Evolutionary conservation across 1,140 invertebrate genomes (phyloP), one percentile per base, ranked within the genome.

Genomic region (Uloborus diversus): DNA sequence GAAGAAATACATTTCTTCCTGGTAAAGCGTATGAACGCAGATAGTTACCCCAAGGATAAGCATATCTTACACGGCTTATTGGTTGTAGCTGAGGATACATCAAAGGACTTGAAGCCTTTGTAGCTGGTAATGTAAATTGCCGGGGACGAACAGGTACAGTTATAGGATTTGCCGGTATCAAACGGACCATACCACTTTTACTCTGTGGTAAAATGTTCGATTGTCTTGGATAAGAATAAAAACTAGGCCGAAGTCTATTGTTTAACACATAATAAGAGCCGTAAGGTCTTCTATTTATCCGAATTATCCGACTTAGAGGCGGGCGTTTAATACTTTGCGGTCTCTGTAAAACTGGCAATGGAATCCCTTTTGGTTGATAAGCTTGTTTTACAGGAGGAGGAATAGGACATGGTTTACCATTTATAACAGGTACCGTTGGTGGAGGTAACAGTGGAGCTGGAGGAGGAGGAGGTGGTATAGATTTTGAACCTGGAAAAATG

Each of bases 211-310:
- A 35, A 17, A 49, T 27, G 4, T 32, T 20, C 3, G 57, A 23
- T 4, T 37, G 61, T 42, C 62, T 65, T 2, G 73, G 49, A 32
- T 65, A 66, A 4, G 42, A 11, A 4, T 65, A 78, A 4, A 66
- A 27, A 56, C 23, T 78, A 11, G 73, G 30, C 1, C 32, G 28
- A 11, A 65, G 56, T 65, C 33, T 56, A 9, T 47, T 33, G 47
- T 78, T 78, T n/a, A 78, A 28, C 27, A 78, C 61, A 23, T 78
- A 78, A 28, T 65, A 78, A n/a, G 53, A 23, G 7, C 62, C 61
- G 32, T 32, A 64, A 33, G 71, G 71, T 35, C 51, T 49, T 33
- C 57, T 30, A 27, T 75, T 75, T 20, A 75, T 49, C 3, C 71
- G 32, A 32, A 75, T 47, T 32, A 75, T 75, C 23, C 71, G 37